Evolutionary conservation across 2,888 invertebrate species (phyloP), one percentile per base, ranked within the genome.

Genomic region (Podotricha telesiphe): DNA sequence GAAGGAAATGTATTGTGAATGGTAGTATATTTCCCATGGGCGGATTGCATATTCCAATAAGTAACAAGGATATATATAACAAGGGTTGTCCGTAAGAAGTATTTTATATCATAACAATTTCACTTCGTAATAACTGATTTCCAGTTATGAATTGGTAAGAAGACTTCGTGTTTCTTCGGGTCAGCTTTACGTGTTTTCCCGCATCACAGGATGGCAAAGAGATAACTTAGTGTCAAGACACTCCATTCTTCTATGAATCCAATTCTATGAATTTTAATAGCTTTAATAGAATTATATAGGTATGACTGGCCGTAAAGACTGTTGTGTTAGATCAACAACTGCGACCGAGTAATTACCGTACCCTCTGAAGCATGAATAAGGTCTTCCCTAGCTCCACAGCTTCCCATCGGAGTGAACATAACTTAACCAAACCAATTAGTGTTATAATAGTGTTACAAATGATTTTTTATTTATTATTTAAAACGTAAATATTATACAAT

Each of bases 21-120:
- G 17, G 50, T 42, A 59, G 20, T 8, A 42, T 40, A 59, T 67
- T 65, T 50, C 48, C 56, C 37, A 58, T 48, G 48, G 42, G 40
- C 11, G 37, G 48, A 50, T 48, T 37, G 47, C 13, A 58, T 58
- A 58, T 58, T 65, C 47, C 15, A 47, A 47, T 47, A 40, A 40
- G 17, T 42, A 22, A 10, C 28, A 28, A 3, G 15, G 22, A 10
- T 8, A 42, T 22, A 10, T 7, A 40, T 19, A 8, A 11, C 13
- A n/a, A n/a, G n/a, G 19, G 2, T 20, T 28, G 34, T 10, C 15
- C n/a, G 13, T 53, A 7, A 7, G 15, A 53, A 22, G 0, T 15
- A 51, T 28, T 28, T 20, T 20, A 20, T 22, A 55, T 34, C 13
- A 8, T 55, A 22, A 10, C 13, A 13, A 11, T 17, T 17, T 47